Base-by-base conservation (phyloP, 2,888 invertebrate genomes). In the Apotomis betuletana region DNA sequence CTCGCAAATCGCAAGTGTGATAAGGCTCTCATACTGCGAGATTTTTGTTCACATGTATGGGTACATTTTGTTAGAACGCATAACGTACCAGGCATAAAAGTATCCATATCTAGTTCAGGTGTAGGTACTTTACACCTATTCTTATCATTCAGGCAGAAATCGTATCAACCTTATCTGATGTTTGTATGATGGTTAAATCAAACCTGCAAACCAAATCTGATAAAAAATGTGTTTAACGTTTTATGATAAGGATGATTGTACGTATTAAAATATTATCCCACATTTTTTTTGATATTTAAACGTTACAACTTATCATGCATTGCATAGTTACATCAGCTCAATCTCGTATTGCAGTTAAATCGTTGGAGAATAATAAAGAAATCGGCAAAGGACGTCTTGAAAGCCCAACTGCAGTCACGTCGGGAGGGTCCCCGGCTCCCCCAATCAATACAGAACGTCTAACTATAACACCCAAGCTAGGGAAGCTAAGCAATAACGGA, bases 111-210 rank as follows among this genome's bases (percentile, higher is more conserved):
- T 65, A 27, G 51, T 46, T 65, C 41, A n/a, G 13, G 9, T 46
- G 55, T n/a, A n/a, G n/a, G n/a, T 57, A 68, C 64, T n/a, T 54
- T 62, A 49, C 44, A 51, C 38, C 52, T 55, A 76, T 70, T 76
- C 79, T 78, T 84, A 84, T 84, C 81, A 77, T 64, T 72, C 65
- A 68, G 76, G 79, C 80, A 79, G 75, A 83, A 86, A 84, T 82
- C 81, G 81, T 79, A 85, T 81, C 81, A 77, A 49, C 70, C 74
- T 79, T 79, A 80, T 80, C 81, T 69, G 63, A 55, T 44, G 64
- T 74, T 70, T 75, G 67, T 59, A 72, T 71, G 60, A 55, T 69
- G 65, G 68, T 76, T 75, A 75, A 76, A 75, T 76, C 73, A 76
- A 73, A 75, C 75, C 74, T 73, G 75, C 74, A 59, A 54, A 68